Evolutionary conservation across 2,888 invertebrate species (phyloP), one percentile per base, ranked within the genome.

Genomic region (Pollenia angustigena): DNA sequence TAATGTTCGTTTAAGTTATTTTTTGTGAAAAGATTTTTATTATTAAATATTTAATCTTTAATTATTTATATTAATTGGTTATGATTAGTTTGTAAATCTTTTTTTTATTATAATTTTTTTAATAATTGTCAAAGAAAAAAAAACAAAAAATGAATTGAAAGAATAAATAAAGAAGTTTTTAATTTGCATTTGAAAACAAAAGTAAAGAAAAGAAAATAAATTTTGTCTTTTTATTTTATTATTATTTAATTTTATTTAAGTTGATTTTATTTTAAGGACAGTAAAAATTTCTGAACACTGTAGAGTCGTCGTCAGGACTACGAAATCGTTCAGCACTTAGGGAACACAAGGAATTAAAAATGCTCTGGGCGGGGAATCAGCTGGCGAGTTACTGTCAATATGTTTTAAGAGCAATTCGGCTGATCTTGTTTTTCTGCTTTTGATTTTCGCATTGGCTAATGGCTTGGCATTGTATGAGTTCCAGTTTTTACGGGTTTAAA

Each of bases 31-130:
- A 40, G 72, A 52, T 75, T 75, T 50, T 66, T 50, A 80, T 75
- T 81, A 68, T 74, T 78, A 52, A 76, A 79, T 81, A 84, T 82
- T 80, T 83, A 75, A 83, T 74, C 81, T 89, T 91, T 90, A 92
- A 89, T 92, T 91, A 92, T 91, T 92, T 92, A 92, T 92, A 90
- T 91, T 87, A 86, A 90, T 91, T 92, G 91, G 91, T 92, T 92
- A 92, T 91, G 91, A 91, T 92, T 92, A 92, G 90, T 90, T 90
- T 88, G 88, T 91, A 91, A 90, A 89, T 71, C 62, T 62, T 83
- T 88, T 87, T 90, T 90, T 87, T 81, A 88, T 40, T 42, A 44
- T 81, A 32, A 32, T 84, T 60, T 83, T 90, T 90, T 89, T 88
- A 88, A 89, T 87, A 89, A 89, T 62, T 82, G 69, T 86, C 52